These are phyloP conservation scores for Dermochelys coriacea DNA, from an alignment of 2,797 vertebrate genomes.

Conservation along the genomic window DNA sequence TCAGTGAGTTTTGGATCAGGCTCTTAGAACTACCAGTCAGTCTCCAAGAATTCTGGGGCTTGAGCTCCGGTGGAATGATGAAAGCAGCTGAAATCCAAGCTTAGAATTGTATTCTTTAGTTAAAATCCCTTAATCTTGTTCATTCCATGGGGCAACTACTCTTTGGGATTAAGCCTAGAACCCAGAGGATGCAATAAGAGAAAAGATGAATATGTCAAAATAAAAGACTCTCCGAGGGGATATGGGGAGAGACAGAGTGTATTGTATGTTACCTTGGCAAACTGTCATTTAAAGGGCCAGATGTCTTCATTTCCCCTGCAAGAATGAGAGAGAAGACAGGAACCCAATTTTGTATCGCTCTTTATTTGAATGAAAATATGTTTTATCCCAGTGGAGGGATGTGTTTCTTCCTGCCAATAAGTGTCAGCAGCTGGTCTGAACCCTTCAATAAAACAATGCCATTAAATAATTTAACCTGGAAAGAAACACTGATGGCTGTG, in stretches of 20 bases:
- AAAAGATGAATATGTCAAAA: slow-evolving; percentile 30
- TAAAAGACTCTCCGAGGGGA: neutral
- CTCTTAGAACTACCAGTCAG: rapidly evolving
- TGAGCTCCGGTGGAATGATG: neutral
- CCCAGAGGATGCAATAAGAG: neutral
- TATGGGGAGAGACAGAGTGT: neutral
- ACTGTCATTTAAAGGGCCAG: slow-evolving; percentile 56
- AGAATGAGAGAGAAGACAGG: slow-evolving; percentile 66
- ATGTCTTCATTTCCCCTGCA: slow-evolving; percentile 62
- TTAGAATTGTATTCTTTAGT: neutral
- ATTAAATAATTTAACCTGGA: slow-evolving; percentile 82
- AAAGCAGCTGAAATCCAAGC: slow-evolving; percentile 40
- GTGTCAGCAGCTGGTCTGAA: slow-evolving; percentile 79
- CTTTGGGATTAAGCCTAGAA: slow-evolving; percentile 51
- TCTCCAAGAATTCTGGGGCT: slow-evolving; percentile 15
- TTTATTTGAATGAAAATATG: slow-evolving; percentile 75
- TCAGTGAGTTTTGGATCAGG: neutral
- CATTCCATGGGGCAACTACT: neutral
- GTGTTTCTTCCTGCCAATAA: slow-evolving; percentile 79
- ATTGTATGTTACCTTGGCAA: neutral
- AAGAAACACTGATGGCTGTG: slow-evolving; percentile 72
- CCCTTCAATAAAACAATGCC: slow-evolving; percentile 79
- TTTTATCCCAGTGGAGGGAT: slow-evolving; percentile 70
- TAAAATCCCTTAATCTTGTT: slow-evolving; percentile 39
- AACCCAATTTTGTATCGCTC: slow-evolving; percentile 55